Conservation (phyloP, 2,888 invertebrate species). For the Hirtodrosophila duncani region DNA sequence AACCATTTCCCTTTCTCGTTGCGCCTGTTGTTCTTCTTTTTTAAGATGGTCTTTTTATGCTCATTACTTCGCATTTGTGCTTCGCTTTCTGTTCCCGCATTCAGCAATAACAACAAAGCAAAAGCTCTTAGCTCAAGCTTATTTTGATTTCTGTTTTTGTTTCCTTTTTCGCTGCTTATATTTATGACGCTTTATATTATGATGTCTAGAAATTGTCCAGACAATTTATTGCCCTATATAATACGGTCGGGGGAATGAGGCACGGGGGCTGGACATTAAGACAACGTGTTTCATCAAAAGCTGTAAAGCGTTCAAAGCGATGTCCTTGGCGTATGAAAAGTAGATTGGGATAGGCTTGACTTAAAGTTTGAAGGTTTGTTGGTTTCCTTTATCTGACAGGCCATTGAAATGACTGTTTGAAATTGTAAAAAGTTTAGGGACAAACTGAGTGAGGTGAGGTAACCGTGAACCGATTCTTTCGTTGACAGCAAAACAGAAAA, state of each 20-base stretch:
- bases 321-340: conserved; percentile 2
- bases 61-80: conserved; percentile 62
- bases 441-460: too few relatives aligned
- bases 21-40: conserved; percentile 5
- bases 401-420: too few relatives aligned
- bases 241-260: not conserved
- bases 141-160: conserved; percentile 56
- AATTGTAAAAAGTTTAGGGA: too few relatives aligned
- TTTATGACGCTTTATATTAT: conserved; percentile 67
- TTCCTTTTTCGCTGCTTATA: conserved; percentile 38
- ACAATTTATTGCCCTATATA: conserved; percentile 57
- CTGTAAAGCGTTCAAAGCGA: not conserved
- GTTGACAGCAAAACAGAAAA: too few relatives aligned
- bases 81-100: conserved; percentile 1
- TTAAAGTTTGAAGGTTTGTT: not conserved
- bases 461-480: too few relatives aligned
- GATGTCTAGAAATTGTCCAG: conserved; percentile 60
- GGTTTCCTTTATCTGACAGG: not conserved
- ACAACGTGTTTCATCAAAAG: not conserved
- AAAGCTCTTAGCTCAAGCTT: conserved; percentile 32
- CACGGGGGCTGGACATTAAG: not conserved
- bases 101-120: conserved; percentile 23
- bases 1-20: conserved; percentile 13
- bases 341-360: conserved; percentile 12
- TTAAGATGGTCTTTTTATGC: conserved; percentile 51